These are phyloP conservation scores for Laticauda laticaudata DNA, from an alignment of 2,113 vertebrate genomes.

Conservation along the genomic window DNA sequence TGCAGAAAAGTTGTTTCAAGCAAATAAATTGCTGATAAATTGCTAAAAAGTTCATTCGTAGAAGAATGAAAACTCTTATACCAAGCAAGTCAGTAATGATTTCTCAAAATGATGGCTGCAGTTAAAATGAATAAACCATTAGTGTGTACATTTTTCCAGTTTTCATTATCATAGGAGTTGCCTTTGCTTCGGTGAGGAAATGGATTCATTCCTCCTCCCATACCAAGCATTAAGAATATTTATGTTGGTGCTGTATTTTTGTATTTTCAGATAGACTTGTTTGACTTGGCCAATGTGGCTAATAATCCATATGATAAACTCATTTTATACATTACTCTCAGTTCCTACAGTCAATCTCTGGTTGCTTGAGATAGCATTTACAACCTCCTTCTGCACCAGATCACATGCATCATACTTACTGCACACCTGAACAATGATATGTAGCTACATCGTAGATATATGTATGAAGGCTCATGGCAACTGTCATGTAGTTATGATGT, in stretches of 20 bases:
- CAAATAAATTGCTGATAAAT: constrained; percentile 45
- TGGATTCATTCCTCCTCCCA: background rate
- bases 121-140: constrained; percentile 35
- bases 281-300: background rate
- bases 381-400: background rate
- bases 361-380: background rate
- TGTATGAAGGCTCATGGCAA: background rate
- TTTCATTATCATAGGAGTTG: background rate
- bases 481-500: background rate
- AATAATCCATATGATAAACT: background rate
- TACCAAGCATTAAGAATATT: background rate
- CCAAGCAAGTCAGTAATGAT: constrained; percentile 50
- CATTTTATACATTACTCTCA: background rate
- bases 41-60: constrained; percentile 39
- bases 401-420: background rate
- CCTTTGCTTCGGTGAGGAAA: background rate
- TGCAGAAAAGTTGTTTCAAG: constrained; percentile 47
- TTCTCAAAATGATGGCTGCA: constrained; percentile 44
- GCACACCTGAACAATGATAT: background rate
- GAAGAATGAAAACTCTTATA: constrained; percentile 36
- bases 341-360: background rate
- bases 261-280: background rate
- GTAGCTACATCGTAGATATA: background rate
- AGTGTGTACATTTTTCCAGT: background rate
- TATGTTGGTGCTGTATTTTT: background rate